These are phyloP conservation scores for Yponomeuta evonymella DNA, from an alignment of 2,888 invertebrate species.

Conservation along the genomic window DNA sequence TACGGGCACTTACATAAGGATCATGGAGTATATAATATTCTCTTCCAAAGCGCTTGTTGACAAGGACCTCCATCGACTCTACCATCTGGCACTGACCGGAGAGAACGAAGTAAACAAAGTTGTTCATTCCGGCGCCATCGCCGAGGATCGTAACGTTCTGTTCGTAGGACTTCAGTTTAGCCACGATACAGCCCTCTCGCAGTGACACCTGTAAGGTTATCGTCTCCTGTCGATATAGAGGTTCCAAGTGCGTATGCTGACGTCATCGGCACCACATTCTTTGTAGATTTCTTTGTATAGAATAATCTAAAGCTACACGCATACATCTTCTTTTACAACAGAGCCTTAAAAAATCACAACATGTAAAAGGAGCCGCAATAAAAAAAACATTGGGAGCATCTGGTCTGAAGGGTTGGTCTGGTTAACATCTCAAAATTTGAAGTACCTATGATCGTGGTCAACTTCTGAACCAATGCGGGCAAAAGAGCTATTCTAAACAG, in stretches of 20 bases:
- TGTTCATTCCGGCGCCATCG: slow-evolving; percentile 63
- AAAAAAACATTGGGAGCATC: too few relatives aligned
- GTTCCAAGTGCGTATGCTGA: too few relatives aligned
- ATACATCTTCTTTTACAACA: not conserved
- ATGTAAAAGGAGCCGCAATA: too few relatives aligned
- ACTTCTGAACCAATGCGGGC: too few relatives aligned
- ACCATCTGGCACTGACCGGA: slow-evolving; percentile 78
- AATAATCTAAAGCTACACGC: not conserved
- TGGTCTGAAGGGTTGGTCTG: too few relatives aligned
- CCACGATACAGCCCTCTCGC: slow-evolving; percentile 80
- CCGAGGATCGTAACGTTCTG: slow-evolving; percentile 74
- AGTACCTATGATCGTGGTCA: too few relatives aligned
- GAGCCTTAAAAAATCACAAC: too few relatives aligned
- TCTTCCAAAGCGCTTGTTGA: slow-evolving; percentile 35
- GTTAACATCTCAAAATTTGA: too few relatives aligned
- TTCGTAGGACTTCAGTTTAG: slow-evolving; percentile 75
- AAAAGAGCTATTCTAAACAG: too few relatives aligned
- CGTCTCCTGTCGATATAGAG: too few relatives aligned
- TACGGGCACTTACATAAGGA: slow-evolving; percentile 10
- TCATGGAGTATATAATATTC: slow-evolving; percentile 4
- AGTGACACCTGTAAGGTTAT: slow-evolving; percentile 55
- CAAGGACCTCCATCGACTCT: slow-evolving; percentile 69
- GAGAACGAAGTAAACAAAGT: slow-evolving; percentile 74
- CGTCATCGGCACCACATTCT: too few relatives aligned
- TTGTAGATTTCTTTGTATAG: too few relatives aligned